A percentile compares a stretch with the other conserved stretches of the same genome.
Evolutionary conservation across 2,888 invertebrate genomes (phyloP).

Genomic region (Drosophila mimetica): DNA sequence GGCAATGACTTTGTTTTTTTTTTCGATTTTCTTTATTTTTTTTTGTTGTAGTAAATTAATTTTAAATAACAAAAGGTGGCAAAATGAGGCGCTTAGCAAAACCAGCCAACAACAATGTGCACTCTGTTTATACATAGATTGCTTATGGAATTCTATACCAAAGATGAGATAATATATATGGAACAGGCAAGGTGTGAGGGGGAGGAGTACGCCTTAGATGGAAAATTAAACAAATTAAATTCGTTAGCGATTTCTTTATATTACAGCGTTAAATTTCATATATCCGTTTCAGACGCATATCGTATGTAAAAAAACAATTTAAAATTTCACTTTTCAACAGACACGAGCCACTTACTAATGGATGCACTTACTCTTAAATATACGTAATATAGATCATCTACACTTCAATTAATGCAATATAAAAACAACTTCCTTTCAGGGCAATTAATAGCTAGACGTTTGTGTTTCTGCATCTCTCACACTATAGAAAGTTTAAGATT

Average conservation of each 20-base stretch:
- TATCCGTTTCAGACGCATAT: conserved; percentile 32
- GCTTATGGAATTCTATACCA: conserved; percentile 43
- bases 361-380: conserved; percentile 53
- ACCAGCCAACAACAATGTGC: conserved; percentile 66
- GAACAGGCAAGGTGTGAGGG: conserved; percentile 37
- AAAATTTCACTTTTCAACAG: conserved; percentile 66
- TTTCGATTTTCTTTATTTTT: conserved; percentile 7
- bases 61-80: conserved; percentile 44
- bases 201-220: neutral
- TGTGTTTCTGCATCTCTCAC: conserved; percentile 27
- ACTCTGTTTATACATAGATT: conserved; percentile 65
- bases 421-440: conserved; percentile 67
- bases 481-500: conserved; percentile 44
- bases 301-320: conserved; percentile 66
- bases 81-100: conserved; percentile 55
- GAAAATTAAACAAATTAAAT: conserved; percentile 66
- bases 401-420: conserved; percentile 57
- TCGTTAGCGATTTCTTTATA: conserved; percentile 70
- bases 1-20: conserved; percentile 65
- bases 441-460: conserved; percentile 60
- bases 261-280: conserved; percentile 60
- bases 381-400: conserved; percentile 53
- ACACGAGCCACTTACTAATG: conserved; percentile 63
- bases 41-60: conserved; percentile 35
- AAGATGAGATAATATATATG: conserved; percentile 36